These are phyloP conservation scores for Auanema freiburgensis DNA, from an alignment of 2,888 invertebrate genomes.

Conservation along the genomic window DNA sequence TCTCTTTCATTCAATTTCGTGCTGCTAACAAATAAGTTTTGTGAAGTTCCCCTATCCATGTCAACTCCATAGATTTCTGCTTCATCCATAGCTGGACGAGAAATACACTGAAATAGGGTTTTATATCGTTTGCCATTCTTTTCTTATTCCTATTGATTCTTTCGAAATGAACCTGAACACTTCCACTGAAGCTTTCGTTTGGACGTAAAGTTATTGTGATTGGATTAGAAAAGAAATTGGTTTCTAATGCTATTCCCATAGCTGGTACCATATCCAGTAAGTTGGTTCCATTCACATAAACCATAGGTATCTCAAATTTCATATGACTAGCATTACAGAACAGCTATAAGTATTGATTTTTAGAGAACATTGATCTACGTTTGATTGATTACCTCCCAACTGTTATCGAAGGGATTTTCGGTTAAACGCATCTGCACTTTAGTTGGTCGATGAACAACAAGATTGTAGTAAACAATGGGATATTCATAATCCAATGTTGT, in stretches of 20 bases:
- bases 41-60: constrained; percentile 52
- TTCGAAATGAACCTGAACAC: constrained; percentile 47
- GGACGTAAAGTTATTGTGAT: constrained; percentile 52
- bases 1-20: constrained; percentile 16
- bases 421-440: constrained; percentile 43
- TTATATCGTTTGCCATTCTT: too few species aligned
- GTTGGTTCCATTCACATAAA: constrained; percentile 55
- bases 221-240: constrained; percentile 61
- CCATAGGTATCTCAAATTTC: constrained; percentile 60
- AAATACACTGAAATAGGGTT: constrained; percentile 51
- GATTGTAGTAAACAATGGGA: constrained; percentile 46
- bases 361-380: not conserved
- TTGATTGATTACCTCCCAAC: constrained; percentile 32
- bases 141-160: constrained; percentile 1
- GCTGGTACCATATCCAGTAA: constrained; percentile 50
- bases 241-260: constrained; percentile 50
- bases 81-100: constrained; percentile 62
- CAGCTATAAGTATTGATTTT: constrained; percentile 30
- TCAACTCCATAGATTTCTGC: constrained; percentile 60
- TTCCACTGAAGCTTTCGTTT: constrained; percentile 45
- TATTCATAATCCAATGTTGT: constrained; percentile 12
- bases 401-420: constrained; percentile 28
- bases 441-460: constrained; percentile 55
- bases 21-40: constrained; percentile 34
- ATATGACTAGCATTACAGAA: constrained; percentile 53